Percentiles rank a stretch among this genome's conserved stretches.
phyloP scores from a whole-genome alignment of 2,797 vertebrate species.

The Notoglanidium macrostoma region DNA sequence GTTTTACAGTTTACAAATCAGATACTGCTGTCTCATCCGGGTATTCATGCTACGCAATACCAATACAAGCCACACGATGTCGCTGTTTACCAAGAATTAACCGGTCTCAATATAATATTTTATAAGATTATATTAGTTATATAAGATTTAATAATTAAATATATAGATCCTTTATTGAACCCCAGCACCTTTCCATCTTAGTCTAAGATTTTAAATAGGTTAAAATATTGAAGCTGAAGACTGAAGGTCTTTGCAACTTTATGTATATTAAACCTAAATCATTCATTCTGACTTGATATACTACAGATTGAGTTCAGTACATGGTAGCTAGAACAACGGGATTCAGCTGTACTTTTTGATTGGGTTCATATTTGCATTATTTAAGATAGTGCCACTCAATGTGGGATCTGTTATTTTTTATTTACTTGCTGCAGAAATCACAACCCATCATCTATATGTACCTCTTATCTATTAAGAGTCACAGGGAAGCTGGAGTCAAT shows the following conservation, averaged over 20 bases:
- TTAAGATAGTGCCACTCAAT: neutral
- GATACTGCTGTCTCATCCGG: neutral
- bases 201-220: neutral
- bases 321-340: neutral
- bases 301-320: neutral
- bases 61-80: conserved; percentile 15
- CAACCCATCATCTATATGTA: neutral
- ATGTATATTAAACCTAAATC: neutral
- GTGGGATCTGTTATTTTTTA: neutral
- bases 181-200: neutral
- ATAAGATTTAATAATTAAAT: neutral
- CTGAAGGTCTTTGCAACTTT: neutral
- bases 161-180: neutral
- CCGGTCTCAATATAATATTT: neutral
- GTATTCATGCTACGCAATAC: neutral
- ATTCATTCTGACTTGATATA: neutral
- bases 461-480: too few relatives aligned
- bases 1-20: neutral
- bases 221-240: neutral
- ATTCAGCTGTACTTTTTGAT: neutral
- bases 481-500: too few relatives aligned
- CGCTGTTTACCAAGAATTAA: neutral
- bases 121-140: neutral
- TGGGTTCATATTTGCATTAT: neutral
- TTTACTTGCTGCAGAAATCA: neutral